Evolutionary conservation across 2,113 vertebrate genomes (phyloP).

Genomic region (Saimiri boliviensis): DNA sequence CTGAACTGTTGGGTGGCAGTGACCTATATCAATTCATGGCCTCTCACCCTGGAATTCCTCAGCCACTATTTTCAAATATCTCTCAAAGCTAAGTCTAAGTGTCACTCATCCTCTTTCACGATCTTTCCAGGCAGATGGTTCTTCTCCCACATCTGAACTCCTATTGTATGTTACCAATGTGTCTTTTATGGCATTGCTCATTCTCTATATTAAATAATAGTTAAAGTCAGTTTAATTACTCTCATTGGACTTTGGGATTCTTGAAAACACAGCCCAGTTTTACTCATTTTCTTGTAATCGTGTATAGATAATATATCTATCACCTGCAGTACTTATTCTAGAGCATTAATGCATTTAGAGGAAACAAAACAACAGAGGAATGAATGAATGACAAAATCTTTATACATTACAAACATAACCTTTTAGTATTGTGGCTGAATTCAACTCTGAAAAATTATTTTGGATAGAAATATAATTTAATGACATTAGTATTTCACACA

Average conservation of each 20-base stretch:
- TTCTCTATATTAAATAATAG: neutral
- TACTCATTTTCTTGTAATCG: neutral
- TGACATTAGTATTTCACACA: neutral
- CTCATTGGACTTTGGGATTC: neutral
- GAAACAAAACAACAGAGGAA: neutral
- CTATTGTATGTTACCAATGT: neutral
- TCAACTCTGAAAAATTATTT: neutral
- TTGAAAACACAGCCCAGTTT: neutral
- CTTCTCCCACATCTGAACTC: neutral
- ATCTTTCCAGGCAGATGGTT: neutral
- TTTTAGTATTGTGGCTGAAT: neutral
- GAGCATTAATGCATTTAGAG: neutral
- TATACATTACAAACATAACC: neutral
- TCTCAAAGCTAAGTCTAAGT: neutral
- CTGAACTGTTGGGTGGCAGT: neutral
- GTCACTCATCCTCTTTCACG: neutral
- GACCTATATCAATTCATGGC: neutral
- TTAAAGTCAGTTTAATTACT: neutral
- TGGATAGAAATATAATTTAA: neutral
- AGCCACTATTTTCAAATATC: neutral
- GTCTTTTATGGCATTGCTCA: neutral
- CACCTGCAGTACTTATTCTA: neutral
- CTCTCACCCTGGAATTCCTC: neutral
- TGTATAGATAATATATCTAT: neutral
- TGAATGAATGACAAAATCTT: neutral